Evolutionary conservation across 2,797 vertebrate genomes (phyloP), one percentile per base, ranked within the genome.

Genomic region (Coccyzus lansbergi): DNA sequence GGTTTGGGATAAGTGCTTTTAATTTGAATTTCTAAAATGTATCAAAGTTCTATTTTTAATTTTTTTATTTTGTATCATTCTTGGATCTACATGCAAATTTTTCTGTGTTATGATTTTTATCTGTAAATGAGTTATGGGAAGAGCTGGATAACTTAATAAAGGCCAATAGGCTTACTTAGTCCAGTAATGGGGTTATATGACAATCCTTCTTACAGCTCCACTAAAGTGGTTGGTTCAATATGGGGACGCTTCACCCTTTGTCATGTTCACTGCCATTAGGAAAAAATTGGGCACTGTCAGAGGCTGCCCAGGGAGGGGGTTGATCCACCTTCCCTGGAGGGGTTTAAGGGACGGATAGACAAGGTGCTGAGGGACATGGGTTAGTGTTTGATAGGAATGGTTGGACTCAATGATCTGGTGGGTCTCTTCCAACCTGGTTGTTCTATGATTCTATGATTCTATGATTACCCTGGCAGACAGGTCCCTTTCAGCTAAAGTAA

Each of bases 121-220:
- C 51, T 70, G 18, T 62, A 79, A 88, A 82, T 58, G 25, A 90
- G 78, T 58, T 79, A 36, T 72, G 28, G 28, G 31, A 92, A 78
- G 36, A 49, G 22, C 59, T 88, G 48, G 44, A 49, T 87, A 31
- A 82, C 74, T 77, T 83, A 52, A 60, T 78, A 78, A 91, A 65
- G 40, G 46, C 26, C 44, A 49, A 63, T 64, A 33, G 14, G 15
- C 12, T 80, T 25, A n/a, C 31, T 77, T 74, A 70, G 31, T n/a
- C 46, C 31, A 12, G 21, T 64, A 91, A 75, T 9, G 0, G 1
- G 19, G 5, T 75, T 0, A 0, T 42, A 52, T n/a, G 18, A 53
- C 9, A 34, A 42, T 71, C 38, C 38, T 80, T 69, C 48, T 56
- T 83, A 52, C 7, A 63, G 31, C 20, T 63, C 20, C 28, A 44